phyloP scores from a whole-genome alignment of 1,140 invertebrate species.

The Drosophila teissieri region DNA sequence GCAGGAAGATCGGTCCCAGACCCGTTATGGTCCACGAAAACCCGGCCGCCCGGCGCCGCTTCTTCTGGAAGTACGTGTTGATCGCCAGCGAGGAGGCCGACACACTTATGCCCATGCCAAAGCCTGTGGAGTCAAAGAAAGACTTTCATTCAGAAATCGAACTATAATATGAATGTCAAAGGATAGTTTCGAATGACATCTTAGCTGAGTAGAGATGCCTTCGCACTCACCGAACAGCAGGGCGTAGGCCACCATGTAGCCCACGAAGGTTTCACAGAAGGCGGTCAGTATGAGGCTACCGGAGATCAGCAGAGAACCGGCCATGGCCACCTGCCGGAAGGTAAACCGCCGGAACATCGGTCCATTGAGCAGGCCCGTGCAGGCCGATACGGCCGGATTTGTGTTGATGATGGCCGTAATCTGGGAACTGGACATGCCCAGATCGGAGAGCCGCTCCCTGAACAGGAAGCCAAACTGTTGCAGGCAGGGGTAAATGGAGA shows the following conservation, averaged over 20 bases:
- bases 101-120: conserved; percentile 87
- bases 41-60: conserved; percentile 86
- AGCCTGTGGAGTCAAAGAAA: conserved; percentile 79
- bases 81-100: conserved; percentile 87
- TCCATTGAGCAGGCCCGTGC: conserved; percentile 88
- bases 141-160: background rate
- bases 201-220: too few species aligned
- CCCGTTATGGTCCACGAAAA: conserved; percentile 87
- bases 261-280: conserved; percentile 86
- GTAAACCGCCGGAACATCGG: conserved; percentile 88
- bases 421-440: conserved; percentile 87
- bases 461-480: conserved; percentile 89
- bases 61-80: conserved; percentile 87
- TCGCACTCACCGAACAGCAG: conserved; percentile 86
- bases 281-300: conserved; percentile 86
- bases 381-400: conserved; percentile 87
- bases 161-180: too few species aligned
- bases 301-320: conserved; percentile 86
- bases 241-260: conserved; percentile 87
- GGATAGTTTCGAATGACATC: too few species aligned
- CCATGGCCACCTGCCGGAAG: conserved; percentile 87
- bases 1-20: conserved; percentile 86
- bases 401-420: conserved; percentile 89
- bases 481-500: conserved; percentile 87
- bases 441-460: conserved; percentile 86